Conservation (phyloP, 2,113 vertebrate species). For the Origma solitaria region DNA sequence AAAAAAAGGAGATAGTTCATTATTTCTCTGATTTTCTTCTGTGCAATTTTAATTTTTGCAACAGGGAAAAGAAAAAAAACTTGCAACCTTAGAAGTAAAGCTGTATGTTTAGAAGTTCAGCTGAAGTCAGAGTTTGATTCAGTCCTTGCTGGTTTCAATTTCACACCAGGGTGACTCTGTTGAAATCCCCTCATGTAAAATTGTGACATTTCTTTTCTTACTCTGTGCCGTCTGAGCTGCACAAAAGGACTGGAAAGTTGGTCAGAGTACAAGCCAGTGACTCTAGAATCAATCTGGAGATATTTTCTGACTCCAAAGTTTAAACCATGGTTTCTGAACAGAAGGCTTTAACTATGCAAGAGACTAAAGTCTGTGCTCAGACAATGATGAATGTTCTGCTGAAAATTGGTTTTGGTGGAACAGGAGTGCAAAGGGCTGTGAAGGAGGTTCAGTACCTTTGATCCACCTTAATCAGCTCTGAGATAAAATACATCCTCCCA, state of each 20-base stretch:
- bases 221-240: not conserved
- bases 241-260: not conserved
- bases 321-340: not conserved
- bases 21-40: not conserved
- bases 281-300: not conserved
- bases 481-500: not conserved
- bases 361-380: not conserved
- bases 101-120: not conserved
- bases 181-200: not conserved
- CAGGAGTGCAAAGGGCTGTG: not conserved
- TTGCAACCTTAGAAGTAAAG: not conserved
- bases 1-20: not conserved
- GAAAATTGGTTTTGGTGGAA: not conserved
- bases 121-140: not conserved
- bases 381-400: not conserved
- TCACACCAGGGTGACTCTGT: not conserved
- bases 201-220: accelerated
- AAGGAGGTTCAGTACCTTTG: not conserved
- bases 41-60: not conserved
- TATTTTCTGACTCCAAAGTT: not conserved
- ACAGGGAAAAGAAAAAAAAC: not conserved
- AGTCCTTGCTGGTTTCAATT: not conserved
- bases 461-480: not conserved
- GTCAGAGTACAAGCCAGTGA: not conserved
- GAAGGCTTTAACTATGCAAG: not conserved